Evolutionary conservation across 1,140 invertebrate species (phyloP), one percentile per base, ranked within the genome.

Genomic region (Euwallacea fornicatus): DNA sequence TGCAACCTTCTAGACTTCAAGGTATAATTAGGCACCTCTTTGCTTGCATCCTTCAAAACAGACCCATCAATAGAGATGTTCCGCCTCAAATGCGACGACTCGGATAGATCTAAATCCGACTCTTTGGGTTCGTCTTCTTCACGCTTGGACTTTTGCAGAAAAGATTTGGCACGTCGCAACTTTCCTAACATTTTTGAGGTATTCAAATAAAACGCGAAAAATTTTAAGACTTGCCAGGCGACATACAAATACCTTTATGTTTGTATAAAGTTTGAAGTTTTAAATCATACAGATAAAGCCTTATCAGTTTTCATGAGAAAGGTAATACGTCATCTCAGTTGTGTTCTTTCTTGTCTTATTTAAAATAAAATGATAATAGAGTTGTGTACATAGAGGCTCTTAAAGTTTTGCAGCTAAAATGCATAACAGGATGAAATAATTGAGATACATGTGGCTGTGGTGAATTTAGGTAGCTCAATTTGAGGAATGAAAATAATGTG

Each of bases 151-250:
- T 59, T 71, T 16, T 66, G 46, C 10, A 74, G 44, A 62, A 74
- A 74, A 0, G 73, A 71, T 15, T 74, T 74, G 1, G 73, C 73
- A 8, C 66, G 41, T n/a, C 71, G 75, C 76, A 79, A 80, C 80
- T 76, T 84, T 81, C 74, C 83, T 79, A 68, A 78, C 70, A 72
- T 72, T 66, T 70, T 71, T 8, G 4, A 11, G 33, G 10, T 4
- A 33, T 42, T 61, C 10, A 21, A 15, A 15, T 43, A 1, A 15
- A 58, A 58, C n/a, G 7, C 55, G 21, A 15, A 16, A 58, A 4
- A 58, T 7, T 58, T 13, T 63, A 13, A 47, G 15, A 47, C 9
- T 63, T 15, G 7, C 10, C 41, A 53, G 7, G 44, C 13, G 42
- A 10, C 15, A 44, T 33, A 33, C 56, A 43, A 59, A 64, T 42